Evolutionary conservation across 2,888 invertebrate species (phyloP), one percentile per base, ranked within the genome.

Genomic region (Cephus pulcher): DNA sequence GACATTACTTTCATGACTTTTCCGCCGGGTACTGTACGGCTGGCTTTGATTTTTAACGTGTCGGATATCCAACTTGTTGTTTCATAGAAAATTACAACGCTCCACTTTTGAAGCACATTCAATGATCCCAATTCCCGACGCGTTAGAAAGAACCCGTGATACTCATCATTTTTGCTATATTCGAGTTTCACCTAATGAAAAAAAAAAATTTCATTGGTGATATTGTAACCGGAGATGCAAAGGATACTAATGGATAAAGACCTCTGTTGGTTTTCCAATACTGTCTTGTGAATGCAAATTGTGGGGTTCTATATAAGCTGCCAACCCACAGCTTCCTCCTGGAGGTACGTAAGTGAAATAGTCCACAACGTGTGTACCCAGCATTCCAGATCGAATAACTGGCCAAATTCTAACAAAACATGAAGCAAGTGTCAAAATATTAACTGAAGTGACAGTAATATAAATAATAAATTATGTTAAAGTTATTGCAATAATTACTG

Each of bases 261-360:
- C 91, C 86, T 90, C 90, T 32, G 89, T 87, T 56, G 56, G 56
- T 56, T 56, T 56, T 56, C 56, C 56, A 23, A 56, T 56, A 23
- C 56, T 56, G 9, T 56, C 56, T 56, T 56, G 23, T 35, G 86
- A 87, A 75, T 81, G 78, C 9, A 82, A 70, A 79, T 84, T 87
- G 40, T 86, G 84, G 30, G 90, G 86, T 76, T 89, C 89, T 68
- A 91, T 84, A 77, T 89, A 89, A 69, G 86, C 83, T 56, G 88
- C 85, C 69, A 90, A 78, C 74, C 91, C 91, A 75, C 90, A 91
- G 69, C 89, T 91, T 23, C 90, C 90, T 82, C 84, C 86, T 23
- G 90, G 89, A 32, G 91, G 89, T 12, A 90, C 85, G 73, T 90
- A 91, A 68, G 88, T 89, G 40, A 89, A 87, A 76, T 91, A 91